Base-by-base conservation (phyloP, 2,888 invertebrate genomes). In the Coelinius sp. region DNA sequence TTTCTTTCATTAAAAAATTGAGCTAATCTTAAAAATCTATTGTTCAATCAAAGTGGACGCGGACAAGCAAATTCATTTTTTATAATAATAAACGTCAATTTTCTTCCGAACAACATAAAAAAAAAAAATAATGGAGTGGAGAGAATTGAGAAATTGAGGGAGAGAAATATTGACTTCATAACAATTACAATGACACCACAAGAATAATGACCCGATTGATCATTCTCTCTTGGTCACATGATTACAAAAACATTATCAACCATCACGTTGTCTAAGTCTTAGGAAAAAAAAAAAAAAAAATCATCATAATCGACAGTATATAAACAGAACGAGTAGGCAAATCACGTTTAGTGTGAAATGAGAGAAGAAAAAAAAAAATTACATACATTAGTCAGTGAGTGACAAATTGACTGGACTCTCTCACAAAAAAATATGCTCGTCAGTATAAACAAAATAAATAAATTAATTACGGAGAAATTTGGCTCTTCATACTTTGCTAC, bases 401-500 rank as follows among this genome's bases (percentile, higher is more conserved):
- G 35, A 20, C 44, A 49, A 52, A 38, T 41, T 35, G 25, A 24
- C 22, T 35, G 31, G 6, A 68, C 2, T 59, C 22, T 41, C 14
- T 35, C 24, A 63, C 62, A 53, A 64, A 64, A 68, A 68, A 44
- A 14, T 44, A 35, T 59, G 14, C 35, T 59, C 44, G 24, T 63
- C 41, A 56, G 65, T 68, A 70, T 64, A 67, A 63, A 71, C 77
- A 76, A 78, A 74, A 78, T 79, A 79, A 82, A 80, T 80, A 80
- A 82, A 80, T 80, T 80, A 80, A 80, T 81, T 76, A 79, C 68
- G 76, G 68, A 69, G n/a, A 77, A 63, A 56, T 56, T 70, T 78
- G 80, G 71, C 79, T 73, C 68, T 75, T 85, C 79, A 87, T 75
- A 82, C 79, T 82, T 86, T 87, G 76, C 80, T 84, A 75, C 85